Evolutionary conservation across 2,797 vertebrate species (phyloP), one percentile per base, ranked within the genome.

Genomic region (Enteromius paludinosus): DNA sequence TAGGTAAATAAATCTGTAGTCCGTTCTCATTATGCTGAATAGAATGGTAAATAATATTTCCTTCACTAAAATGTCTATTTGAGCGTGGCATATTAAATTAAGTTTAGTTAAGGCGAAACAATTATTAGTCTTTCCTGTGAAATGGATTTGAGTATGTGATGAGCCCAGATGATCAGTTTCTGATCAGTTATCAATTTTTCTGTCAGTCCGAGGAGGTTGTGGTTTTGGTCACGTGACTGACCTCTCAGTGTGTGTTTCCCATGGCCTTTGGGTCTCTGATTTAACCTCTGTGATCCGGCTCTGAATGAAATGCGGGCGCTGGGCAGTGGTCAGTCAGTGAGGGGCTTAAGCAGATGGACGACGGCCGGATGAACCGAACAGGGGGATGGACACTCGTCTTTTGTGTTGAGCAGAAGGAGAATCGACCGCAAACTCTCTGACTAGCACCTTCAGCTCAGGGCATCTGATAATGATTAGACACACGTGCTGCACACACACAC

Each of bases 221-320:
- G 25, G 45, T 47, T 71, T 64, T 33, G 56, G 15, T 73, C 75
- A 54, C 49, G 54, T 78, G 66, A 78, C 75, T 83, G 68, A 56
- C 82, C 45, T 83, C 74, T 78, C 54, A 23, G 64, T 70, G 61
- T 25, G 35, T 70, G 65, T 70, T 74, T 83, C 78, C 52, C 72
- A 89, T 91, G 88, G 86, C 90, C 87, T 89, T 82, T 84, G 87
- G 86, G 75, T 85, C 84, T 86, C 90, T 91, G 76, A 79, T 90
- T 88, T 72, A 87, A 73, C 80, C 80, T 79, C 65, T 56, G 41
- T 65, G 81, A 4, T 4, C 45, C 59, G 78, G 85, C 73, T 89
- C 85, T 88, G 87, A 35, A 72, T 88, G 90, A 90, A 91, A 87
- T 89, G 78, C 61, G 80, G 65, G 45, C 86, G 52, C 78, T 86